Conservation (phyloP, 1,140 invertebrate species). For the Drosophila repleta region DNA sequence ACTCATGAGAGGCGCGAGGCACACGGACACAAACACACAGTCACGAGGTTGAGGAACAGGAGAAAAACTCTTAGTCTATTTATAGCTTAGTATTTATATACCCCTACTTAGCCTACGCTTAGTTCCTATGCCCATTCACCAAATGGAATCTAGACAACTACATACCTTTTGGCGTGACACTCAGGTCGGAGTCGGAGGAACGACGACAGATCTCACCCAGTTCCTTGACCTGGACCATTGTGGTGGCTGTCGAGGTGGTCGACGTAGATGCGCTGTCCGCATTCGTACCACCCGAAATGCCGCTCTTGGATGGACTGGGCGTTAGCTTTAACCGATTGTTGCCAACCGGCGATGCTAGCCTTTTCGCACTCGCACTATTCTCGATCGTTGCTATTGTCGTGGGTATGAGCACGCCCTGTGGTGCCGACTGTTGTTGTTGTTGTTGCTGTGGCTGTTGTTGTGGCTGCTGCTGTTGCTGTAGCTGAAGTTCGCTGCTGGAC, state of each 20-base stretch:
- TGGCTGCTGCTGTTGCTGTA: slow-evolving; percentile 28
- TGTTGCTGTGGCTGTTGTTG: not conserved
- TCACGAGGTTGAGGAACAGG: slow-evolving; percentile 9
- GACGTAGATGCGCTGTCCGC: slow-evolving; percentile 75
- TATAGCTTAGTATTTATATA: slow-evolving; percentile 2
- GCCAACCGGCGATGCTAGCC: slow-evolving; percentile 59
- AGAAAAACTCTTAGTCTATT: not conserved
- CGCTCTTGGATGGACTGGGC: slow-evolving; percentile 77
- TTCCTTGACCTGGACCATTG: slow-evolving; percentile 69
- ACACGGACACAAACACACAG: slow-evolving; percentile 28
- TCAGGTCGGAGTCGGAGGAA: slow-evolving; percentile 96
- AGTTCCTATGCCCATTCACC: not conserved
- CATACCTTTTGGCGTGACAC: slow-evolving; percentile 95
- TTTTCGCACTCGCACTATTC: slow-evolving; percentile 54
- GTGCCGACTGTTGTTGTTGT: slow-evolving; percentile 12
- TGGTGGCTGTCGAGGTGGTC: slow-evolving; percentile 66
- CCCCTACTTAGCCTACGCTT: slow-evolving; percentile 32
- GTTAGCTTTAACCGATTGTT: slow-evolving; percentile 68
- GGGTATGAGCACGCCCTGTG: slow-evolving; percentile 44
- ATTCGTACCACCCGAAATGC: slow-evolving; percentile 61
- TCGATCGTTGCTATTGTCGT: slow-evolving; percentile 48
- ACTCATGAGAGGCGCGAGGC: slow-evolving; percentile 40
- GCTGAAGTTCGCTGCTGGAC: slow-evolving; percentile 63
- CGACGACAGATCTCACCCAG: slow-evolving; percentile 87
- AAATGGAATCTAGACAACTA: slow-evolving; percentile 9